Evolutionary conservation across 2,888 invertebrate species (phyloP).

Genomic region (Aethes cnicana): DNA sequence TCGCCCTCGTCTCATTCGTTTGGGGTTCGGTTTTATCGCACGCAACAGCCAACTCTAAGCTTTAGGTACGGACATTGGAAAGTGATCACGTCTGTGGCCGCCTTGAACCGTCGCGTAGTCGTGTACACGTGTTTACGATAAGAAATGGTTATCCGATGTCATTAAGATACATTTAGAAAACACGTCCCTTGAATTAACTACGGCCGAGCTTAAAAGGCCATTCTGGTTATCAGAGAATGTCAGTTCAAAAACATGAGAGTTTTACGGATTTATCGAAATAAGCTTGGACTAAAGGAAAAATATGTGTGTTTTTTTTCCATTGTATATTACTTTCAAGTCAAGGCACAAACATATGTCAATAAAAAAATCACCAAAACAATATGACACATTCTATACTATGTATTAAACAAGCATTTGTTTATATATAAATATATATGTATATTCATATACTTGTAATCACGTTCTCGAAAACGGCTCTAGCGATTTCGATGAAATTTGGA

Average conservation of each 20-base stretch:
- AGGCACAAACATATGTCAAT: no score
- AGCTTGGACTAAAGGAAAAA: not conserved
- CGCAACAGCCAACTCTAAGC: slow-evolving; percentile 8
- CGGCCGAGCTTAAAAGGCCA: slow-evolving; percentile 21
- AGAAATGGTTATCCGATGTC: slow-evolving; percentile 28
- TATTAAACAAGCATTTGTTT: no score
- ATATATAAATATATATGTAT: no score
- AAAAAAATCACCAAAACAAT: no score
- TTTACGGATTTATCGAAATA: no score
- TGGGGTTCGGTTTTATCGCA: slow-evolving; percentile 31
- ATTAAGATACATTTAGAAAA: slow-evolving; percentile 27
- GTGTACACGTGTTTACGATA: slow-evolving; percentile 22
- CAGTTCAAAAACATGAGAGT: no score
- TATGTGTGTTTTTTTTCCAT: no score
- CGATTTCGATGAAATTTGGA: no score
- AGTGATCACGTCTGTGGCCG: slow-evolving; percentile 11
- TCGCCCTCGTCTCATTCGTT: slow-evolving; percentile 42
- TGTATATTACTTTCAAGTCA: no score
- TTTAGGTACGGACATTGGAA: slow-evolving; percentile 4
- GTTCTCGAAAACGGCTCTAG: no score
- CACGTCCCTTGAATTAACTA: slow-evolving; percentile 22
- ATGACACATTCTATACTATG: no score
- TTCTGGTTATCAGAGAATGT: slow-evolving; percentile 19
- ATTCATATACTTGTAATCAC: no score
- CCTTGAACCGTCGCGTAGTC: slow-evolving; percentile 10